Base-by-base conservation (phyloP, 2,113 vertebrate genomes). In the Myotis davidii region DNA sequence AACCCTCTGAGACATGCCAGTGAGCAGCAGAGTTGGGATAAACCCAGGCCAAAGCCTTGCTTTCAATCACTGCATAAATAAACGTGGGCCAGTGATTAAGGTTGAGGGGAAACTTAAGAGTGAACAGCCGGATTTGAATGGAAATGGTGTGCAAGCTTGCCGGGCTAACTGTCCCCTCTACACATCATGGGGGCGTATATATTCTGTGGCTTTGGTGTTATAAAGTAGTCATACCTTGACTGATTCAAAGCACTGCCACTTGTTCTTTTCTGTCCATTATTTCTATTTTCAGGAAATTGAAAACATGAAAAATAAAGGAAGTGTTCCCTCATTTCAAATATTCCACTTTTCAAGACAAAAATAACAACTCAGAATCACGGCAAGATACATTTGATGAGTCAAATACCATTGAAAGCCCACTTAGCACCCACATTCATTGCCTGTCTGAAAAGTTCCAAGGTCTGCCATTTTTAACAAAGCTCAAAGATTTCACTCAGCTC, bases 361-460 rank as follows among this genome's bases (percentile, higher is more conserved):
- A 88, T 67, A 92, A 85, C 78, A 94, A 91, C 37, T 86, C 45
- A 56, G n/a, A 77, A 96, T 84, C 90, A 96, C 37, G n/a, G 29
- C 45, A 95, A 95, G 76, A 96, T 88, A 92, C 95, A 96, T 79
- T 23, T 79, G 59, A 92, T 96, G 77, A 93, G 85, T 88, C 90
- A 94, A 96, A 89, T 85, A 85, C 29, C 96, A 76, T 14, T 88
- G 88, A 96, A 95, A 96, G 94, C 85, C 59, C 90, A 96, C 93
- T 85, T 85, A 79, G 90, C 96, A 86, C 96, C 94, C 85, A 97
- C 94, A 88, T 11, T 94, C 85, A 69, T 65, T 94, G 90, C 67
- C 72, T 96, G 67, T 86, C 67, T 95, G 56, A 50, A 97, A 96
- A 97, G 54, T 88, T 87, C 82, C 88, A 82, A 92, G 54, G 89